Conservation (phyloP, 2,113 vertebrate genomes). For the Epinephelus fuscoguttatus region DNA sequence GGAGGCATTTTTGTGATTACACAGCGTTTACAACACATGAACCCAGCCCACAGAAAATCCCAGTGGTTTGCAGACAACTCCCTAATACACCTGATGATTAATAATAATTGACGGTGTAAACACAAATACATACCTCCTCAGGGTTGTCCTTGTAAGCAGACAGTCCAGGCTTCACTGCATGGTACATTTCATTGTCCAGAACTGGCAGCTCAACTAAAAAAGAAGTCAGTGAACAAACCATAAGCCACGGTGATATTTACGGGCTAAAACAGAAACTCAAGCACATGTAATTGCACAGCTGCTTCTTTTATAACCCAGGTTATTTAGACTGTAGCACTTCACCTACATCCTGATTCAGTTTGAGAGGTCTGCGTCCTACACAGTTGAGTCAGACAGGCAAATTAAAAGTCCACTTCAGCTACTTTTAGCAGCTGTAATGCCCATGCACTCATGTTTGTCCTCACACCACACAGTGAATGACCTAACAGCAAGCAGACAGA, state of each 20-base stretch:
- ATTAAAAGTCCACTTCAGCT: slow-evolving; percentile 64
- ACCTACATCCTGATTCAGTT: slow-evolving; percentile 49
- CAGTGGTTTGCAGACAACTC: slow-evolving; percentile 44
- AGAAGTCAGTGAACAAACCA: slow-evolving; percentile 29
- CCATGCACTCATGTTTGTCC: slow-evolving; percentile 67
- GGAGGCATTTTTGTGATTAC: slow-evolving; percentile 63
- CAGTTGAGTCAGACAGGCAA: slow-evolving; percentile 70
- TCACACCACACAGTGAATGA: slow-evolving; percentile 75
- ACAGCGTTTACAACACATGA: slow-evolving; percentile 60
- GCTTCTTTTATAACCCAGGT: neutral
- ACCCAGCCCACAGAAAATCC: slow-evolving; percentile 65
- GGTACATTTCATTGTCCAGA: slow-evolving; percentile 95
- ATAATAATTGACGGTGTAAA: slow-evolving; percentile 52
- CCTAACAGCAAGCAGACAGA: slow-evolving; percentile 62
- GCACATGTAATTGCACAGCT: slow-evolving; percentile 24
- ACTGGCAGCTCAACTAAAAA: slow-evolving; percentile 88
- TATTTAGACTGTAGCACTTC: slow-evolving; percentile 43
- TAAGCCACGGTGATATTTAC: slow-evolving; percentile 4
- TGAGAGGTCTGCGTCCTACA: slow-evolving; percentile 58
- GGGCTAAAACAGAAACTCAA: slow-evolving; percentile 10
- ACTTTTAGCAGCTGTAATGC: slow-evolving; percentile 58
- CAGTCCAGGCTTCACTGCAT: slow-evolving; percentile 96
- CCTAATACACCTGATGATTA: slow-evolving; percentile 50
- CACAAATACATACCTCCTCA: slow-evolving; percentile 86
- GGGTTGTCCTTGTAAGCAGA: slow-evolving; percentile 94